phyloP scores from a whole-genome alignment of 2,797 vertebrate species.

The Fratercula arctica region DNA sequence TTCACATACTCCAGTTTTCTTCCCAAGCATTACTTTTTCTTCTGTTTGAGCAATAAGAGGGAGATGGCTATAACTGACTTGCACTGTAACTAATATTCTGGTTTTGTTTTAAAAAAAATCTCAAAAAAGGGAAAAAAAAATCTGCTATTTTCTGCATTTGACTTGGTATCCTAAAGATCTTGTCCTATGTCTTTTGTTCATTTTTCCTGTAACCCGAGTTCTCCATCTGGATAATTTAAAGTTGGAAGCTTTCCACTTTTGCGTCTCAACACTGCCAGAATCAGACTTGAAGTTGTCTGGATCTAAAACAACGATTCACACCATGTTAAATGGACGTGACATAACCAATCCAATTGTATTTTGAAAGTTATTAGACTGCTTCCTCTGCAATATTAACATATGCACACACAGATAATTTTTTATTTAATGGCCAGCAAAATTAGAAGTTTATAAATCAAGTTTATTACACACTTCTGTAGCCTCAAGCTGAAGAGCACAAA shows the following conservation, averaged over 20 bases:
- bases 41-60: not conserved
- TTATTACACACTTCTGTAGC: constrained; percentile 68
- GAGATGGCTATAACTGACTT: not conserved
- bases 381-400: constrained; percentile 6
- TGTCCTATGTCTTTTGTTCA: not conserved
- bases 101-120: not conserved
- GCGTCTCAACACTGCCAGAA: not conserved
- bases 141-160: not conserved
- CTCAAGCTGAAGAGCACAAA: constrained; percentile 63
- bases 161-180: not conserved
- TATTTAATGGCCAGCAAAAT: constrained; percentile 71
- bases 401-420: constrained; percentile 24
- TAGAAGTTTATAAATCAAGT: constrained; percentile 76
- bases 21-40: not conserved
- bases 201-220: not conserved
- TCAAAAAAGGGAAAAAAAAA: not conserved
- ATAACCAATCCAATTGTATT: not conserved
- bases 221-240: not conserved
- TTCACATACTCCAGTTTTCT: not conserved
- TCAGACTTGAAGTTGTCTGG: not conserved
- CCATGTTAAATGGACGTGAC: not conserved
- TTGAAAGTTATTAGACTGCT: constrained; percentile 18
- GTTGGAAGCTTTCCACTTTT: not conserved
- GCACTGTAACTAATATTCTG: not conserved
- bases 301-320: not conserved